Percentiles rank a stretch among this genome's conserved stretches.
Evolutionary conservation across 2,888 invertebrate genomes (phyloP).

Genomic region (Physocephala rufipes): DNA sequence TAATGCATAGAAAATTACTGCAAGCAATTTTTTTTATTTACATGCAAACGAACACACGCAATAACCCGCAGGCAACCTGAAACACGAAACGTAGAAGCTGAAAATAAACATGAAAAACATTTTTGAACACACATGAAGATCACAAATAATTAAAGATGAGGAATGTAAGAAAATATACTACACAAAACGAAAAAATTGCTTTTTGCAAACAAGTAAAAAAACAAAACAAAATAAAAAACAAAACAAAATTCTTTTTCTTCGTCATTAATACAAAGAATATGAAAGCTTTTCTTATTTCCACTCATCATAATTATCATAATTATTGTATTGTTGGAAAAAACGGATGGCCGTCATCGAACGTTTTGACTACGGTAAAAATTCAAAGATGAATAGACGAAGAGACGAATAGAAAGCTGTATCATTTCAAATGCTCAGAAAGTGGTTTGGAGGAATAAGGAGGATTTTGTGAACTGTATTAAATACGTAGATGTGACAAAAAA

Average conservation of each 20-base stretch:
- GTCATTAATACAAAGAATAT: background rate
- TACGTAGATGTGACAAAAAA: too few relatives aligned
- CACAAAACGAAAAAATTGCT: background rate
- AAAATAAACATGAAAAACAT: slow-evolving; percentile 5
- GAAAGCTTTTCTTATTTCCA: background rate
- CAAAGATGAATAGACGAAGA: too few relatives aligned
- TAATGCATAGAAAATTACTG: slow-evolving; percentile 35
- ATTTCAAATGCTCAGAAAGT: too few relatives aligned
- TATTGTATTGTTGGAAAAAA: slow-evolving; percentile 41
- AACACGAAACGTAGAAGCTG: slow-evolving; percentile 2
- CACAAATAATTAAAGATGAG: slow-evolving; percentile 12
- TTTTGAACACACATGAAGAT: background rate
- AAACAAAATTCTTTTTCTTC: background rate
- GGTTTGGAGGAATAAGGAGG: too few relatives aligned
- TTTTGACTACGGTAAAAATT: too few relatives aligned
- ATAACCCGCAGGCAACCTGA: background rate
- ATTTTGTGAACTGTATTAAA: too few relatives aligned
- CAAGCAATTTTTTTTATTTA: slow-evolving; percentile 8
- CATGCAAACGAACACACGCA: background rate
- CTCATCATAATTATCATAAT: background rate
- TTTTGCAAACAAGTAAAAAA: background rate
- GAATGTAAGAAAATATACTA: slow-evolving; percentile 5
- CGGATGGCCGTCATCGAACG: too few relatives aligned
- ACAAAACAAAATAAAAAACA: slow-evolving; percentile 5
- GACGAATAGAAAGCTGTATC: too few relatives aligned